phyloP scores from a whole-genome alignment of 2,797 vertebrate genomes.

The Rhincodon typus region DNA sequence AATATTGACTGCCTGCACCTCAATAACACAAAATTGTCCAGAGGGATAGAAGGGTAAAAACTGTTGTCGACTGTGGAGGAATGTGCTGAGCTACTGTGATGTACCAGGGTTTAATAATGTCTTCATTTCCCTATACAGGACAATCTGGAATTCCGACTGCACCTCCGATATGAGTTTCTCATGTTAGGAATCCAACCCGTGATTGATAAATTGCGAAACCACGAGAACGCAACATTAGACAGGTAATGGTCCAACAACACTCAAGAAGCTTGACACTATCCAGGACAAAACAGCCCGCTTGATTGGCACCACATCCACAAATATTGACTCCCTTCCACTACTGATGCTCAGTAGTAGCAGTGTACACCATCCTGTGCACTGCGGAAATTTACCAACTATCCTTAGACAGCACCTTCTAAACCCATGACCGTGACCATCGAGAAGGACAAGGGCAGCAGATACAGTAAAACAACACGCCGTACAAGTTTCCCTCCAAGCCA shows the following conservation, averaged over 20 bases:
- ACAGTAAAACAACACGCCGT: too few species aligned
- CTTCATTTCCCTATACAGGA: conserved; percentile 59
- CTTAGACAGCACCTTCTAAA: too few species aligned
- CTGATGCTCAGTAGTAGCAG: too few species aligned
- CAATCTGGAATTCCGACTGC: conserved; percentile 90
- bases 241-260: conserved; percentile 58
- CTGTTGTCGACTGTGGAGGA: not conserved
- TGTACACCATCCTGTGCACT: too few species aligned
- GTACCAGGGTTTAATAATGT: not conserved
- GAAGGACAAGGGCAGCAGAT: too few species aligned
- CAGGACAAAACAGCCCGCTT: too few species aligned
- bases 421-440: too few species aligned
- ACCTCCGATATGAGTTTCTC: conserved; percentile 90
- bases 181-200: conserved; percentile 96
- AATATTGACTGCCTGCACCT: not conserved
- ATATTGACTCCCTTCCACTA: too few species aligned
- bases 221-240: conserved; percentile 89
- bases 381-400: too few species aligned
- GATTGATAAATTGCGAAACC: conserved; percentile 87
- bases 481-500: too few species aligned
- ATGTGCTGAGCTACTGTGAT: not conserved
- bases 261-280: too few species aligned
- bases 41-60: not conserved
- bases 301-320: too few species aligned
- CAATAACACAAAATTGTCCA: not conserved